A percentile compares a stretch with the other conserved stretches of the same genome.
Evolutionary conservation across 2,888 invertebrate genomes (phyloP).

Genomic region (Sussaba pulchella): DNA sequence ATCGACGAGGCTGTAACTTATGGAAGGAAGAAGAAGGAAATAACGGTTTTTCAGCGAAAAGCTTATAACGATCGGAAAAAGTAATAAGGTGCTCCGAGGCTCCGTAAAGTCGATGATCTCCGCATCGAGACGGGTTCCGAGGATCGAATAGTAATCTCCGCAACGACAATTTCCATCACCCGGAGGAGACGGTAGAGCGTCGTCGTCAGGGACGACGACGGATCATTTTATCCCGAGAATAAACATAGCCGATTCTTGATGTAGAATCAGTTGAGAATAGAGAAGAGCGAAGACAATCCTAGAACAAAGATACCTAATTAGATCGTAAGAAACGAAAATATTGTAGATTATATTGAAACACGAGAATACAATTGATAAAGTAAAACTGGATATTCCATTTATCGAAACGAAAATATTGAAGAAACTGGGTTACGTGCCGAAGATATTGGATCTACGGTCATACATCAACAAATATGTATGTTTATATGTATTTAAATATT

Average conservation of each 20-base stretch:
- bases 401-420: constrained; percentile 9
- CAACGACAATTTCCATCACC: constrained; percentile 19
- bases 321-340: constrained; percentile 31
- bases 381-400: constrained; percentile 11
- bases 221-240: constrained; percentile 2
- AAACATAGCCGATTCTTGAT: neutral
- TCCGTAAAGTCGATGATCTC: constrained; percentile 41
- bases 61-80: constrained; percentile 9
- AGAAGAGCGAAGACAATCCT: constrained; percentile 69
- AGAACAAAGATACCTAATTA: constrained; percentile 68
- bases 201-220: neutral
- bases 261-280: constrained; percentile 1
- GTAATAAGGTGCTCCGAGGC: neutral
- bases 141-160: constrained; percentile 1
- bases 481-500: constrained; percentile 35
- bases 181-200: neutral
- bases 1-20: neutral
- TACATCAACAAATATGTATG: constrained; percentile 19
- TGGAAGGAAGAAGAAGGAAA: neutral
- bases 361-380: constrained; percentile 35
- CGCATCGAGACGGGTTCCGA: neutral
- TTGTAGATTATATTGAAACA: constrained; percentile 35
- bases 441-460: constrained; percentile 27
- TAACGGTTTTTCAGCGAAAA: neutral
- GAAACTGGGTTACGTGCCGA: constrained; percentile 35